Evolutionary conservation across 2,888 invertebrate species (phyloP).

Genomic region (Clitarchus hookeri): DNA sequence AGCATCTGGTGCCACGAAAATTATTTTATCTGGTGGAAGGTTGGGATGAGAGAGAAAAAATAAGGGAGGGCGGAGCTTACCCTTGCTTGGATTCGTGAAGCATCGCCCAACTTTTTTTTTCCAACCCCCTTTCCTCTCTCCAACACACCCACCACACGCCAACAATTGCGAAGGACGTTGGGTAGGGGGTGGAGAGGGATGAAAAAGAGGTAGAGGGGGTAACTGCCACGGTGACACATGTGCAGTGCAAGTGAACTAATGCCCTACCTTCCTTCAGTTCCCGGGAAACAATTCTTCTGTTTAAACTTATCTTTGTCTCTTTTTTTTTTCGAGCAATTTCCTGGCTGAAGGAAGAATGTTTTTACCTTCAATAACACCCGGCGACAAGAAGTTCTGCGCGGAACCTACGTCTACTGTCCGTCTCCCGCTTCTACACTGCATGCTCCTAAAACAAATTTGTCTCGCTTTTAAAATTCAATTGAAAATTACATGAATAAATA

Average conservation of each 20-base stretch:
- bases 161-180: not conserved
- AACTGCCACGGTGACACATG: not conserved
- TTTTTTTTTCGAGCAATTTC: not conserved
- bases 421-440: no score
- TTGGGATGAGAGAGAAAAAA: not conserved
- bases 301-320: not conserved
- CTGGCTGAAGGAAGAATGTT: not conserved
- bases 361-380: no score
- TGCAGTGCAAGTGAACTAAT: not conserved
- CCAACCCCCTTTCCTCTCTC: not conserved
- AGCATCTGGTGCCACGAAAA: not conserved
- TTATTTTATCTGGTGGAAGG: not conserved
- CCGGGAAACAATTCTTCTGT: not conserved
- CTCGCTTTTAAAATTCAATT: no score
- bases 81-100: conserved; percentile 2
- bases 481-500: no score
- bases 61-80: not conserved
- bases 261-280: not conserved
- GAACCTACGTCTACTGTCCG: no score
- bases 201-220: not conserved
- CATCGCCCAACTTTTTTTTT: not conserved
- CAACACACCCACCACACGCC: not conserved
- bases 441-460: no score
- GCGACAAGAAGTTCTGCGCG: no score
- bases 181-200: no score